phyloP scores from a whole-genome alignment of 2,797 vertebrate genomes.

The Acridotheres tristis region DNA sequence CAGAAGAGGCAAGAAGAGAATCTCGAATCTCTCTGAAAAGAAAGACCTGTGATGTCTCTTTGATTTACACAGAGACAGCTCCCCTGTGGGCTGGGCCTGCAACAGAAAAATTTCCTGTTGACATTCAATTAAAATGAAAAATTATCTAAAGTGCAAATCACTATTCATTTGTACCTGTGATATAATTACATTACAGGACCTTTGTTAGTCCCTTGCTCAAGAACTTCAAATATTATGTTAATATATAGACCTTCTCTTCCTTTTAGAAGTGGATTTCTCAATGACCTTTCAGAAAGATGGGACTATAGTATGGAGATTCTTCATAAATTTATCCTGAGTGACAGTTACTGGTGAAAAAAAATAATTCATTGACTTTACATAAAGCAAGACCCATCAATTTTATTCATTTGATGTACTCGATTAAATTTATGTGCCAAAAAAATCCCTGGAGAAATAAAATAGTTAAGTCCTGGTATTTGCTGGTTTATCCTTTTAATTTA shows the following conservation, averaged over 20 bases:
- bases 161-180: background rate
- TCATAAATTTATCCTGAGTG: background rate
- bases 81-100: background rate
- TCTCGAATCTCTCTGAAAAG: background rate
- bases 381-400: background rate
- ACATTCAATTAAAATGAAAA: background rate
- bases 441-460: background rate
- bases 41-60: background rate
- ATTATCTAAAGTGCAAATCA: background rate
- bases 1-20: background rate
- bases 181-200: background rate
- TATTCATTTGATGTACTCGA: background rate
- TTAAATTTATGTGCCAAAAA: background rate
- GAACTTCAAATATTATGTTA: background rate
- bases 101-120: background rate
- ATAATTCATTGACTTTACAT: background rate
- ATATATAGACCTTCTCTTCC: background rate
- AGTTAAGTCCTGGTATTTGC: background rate
- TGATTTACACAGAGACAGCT: background rate
- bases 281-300: background rate
- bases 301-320: background rate
- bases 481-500: background rate
- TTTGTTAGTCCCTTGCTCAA: background rate
- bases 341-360: background rate
- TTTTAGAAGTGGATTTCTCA: background rate